Evolutionary conservation across 2,113 vertebrate species (phyloP), one percentile per base, ranked within the genome.

Genomic region (Callionymus lyra): DNA sequence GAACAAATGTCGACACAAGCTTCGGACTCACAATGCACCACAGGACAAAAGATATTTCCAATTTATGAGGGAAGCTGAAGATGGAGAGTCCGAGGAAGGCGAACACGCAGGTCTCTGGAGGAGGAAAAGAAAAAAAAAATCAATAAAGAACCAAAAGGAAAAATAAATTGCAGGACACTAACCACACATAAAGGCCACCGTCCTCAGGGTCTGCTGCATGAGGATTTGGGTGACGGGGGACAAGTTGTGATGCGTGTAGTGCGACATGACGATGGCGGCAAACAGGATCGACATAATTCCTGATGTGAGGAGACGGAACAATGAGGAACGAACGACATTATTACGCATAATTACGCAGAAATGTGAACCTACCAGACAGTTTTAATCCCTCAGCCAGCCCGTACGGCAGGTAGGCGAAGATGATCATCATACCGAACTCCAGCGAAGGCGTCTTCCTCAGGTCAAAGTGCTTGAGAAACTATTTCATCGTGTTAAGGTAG

Each of bases 281-380:
- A 99, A 99, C 64, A 99, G 87, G 75, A 99, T 99, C 34, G 95
- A 90, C 95, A 99, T 99, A 72, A 99, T 99, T 64, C 95, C 93
- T 98, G 58, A 27, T 0, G 51, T 19, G 21, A 11, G 38, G 42
- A 64, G 4, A 27, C 4, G 8, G 21, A 27, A 27, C 21, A 27
- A 27, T 27, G 21, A 27, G 21, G 8, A 31, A 12, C n/a, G 6
- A 41, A 37, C 17, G 12, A 5, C 14, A 10, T 27, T 13, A 2
- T 40, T 8, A 36, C 12, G 34, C 16, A 9, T 16, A 1, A 4
- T 6, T 15, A 27, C 6, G 36, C 34, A 19, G 3, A 12, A 21
- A 16, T 16, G 18, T 44, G 31, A 10, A 61, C 85, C 62, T 60
- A 97, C 95, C 95, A 6, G 95, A 99, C 31, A 99, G 88, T 9